Conservation (phyloP, 2,888 invertebrate species). For the Xestia c-nigrum region DNA sequence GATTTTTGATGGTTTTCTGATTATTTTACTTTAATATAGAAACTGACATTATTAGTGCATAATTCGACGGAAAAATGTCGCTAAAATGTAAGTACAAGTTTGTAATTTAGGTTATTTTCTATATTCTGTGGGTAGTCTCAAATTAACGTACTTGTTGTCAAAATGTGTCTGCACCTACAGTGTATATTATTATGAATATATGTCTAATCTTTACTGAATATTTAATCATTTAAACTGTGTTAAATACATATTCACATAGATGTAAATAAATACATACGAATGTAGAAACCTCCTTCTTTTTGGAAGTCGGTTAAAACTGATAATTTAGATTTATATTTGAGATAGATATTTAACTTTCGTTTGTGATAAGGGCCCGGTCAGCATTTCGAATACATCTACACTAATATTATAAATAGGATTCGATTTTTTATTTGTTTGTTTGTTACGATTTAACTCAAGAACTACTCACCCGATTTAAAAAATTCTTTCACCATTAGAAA, state of each 20-base stretch:
- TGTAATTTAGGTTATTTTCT: slow-evolving; percentile 16
- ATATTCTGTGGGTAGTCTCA: not conserved
- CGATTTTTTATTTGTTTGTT: too few relatives aligned
- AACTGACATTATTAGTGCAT: slow-evolving; percentile 50
- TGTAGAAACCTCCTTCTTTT: not conserved
- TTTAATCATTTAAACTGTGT: not conserved
- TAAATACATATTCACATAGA: not conserved
- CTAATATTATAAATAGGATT: too few relatives aligned
- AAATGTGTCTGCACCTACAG: not conserved
- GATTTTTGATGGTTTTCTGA: not conserved
- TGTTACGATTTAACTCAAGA: too few relatives aligned
- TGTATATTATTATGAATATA: not conserved
- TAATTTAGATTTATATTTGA: not conserved
- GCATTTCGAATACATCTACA: too few relatives aligned
- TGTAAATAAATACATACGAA: not conserved
- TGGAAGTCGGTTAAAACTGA: not conserved
- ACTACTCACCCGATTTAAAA: too few relatives aligned
- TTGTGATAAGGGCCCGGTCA: too few relatives aligned
- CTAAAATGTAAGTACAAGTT: slow-evolving; percentile 52
- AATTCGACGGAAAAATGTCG: slow-evolving; percentile 27
- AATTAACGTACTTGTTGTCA: not conserved
- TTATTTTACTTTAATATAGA: not conserved
- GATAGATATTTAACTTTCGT: too few relatives aligned
- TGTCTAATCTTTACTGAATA: not conserved
- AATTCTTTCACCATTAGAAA: too few relatives aligned